Conservation (phyloP, 2,888 invertebrate species). For the Meganola albula region DNA sequence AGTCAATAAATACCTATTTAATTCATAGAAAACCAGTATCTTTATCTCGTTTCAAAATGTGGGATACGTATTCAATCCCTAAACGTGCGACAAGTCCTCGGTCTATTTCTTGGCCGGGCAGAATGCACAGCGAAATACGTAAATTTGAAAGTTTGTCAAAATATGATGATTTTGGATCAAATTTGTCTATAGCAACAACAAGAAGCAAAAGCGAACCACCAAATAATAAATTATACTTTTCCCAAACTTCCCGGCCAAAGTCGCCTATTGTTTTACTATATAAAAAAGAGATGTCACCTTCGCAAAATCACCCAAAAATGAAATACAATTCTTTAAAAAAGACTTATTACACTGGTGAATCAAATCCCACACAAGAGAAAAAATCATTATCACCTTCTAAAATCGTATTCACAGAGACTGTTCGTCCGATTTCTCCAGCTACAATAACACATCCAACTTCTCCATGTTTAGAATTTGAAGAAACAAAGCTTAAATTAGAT, state of each 20-base stretch:
- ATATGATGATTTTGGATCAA: constrained; percentile 60
- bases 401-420: constrained; percentile 57
- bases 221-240: constrained; percentile 69
- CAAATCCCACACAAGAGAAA: constrained; percentile 26
- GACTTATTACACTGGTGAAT: constrained; percentile 29
- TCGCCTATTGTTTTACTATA: constrained; percentile 61
- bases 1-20: constrained; percentile 81
- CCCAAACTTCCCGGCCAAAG: constrained; percentile 66
- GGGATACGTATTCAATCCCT: constrained; percentile 77
- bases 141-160: constrained; percentile 70
- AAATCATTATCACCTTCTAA: constrained; percentile 48
- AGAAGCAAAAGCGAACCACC: constrained; percentile 83
- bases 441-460: constrained; percentile 36
- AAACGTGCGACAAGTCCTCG: constrained; percentile 75
- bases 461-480: constrained; percentile 27
- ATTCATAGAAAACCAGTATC: constrained; percentile 83
- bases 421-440: constrained; percentile 54
- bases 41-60: constrained; percentile 83
- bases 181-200: constrained; percentile 67
- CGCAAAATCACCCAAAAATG: constrained; percentile 48
- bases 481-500: constrained; percentile 29
- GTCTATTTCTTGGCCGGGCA: constrained; percentile 79
- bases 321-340: constrained; percentile 46
- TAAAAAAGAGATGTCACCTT: constrained; percentile 52
- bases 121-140: constrained; percentile 67